These are phyloP conservation scores for Acrobasis consociella DNA, from an alignment of 2,888 invertebrate genomes.

Conservation along the genomic window DNA sequence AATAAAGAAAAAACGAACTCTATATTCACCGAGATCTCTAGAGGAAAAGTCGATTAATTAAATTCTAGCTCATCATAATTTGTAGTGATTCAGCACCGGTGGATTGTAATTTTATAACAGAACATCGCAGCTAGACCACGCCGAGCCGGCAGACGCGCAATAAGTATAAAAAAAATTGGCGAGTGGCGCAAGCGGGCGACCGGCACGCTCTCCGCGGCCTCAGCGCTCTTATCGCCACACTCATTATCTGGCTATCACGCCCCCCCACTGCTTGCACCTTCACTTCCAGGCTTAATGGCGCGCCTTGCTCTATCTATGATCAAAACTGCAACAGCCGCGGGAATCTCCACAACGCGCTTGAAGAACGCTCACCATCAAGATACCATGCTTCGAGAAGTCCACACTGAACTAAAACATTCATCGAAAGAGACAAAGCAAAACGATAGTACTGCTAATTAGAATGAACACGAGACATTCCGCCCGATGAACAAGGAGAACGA, in stretches of 20 bases:
- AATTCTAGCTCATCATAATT: neutral
- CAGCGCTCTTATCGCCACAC: slow-evolving; percentile 62
- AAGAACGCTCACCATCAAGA: slow-evolving; percentile 26
- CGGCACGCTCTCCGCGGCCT: slow-evolving; percentile 49
- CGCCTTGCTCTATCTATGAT: slow-evolving; percentile 41
- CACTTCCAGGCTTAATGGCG: slow-evolving; percentile 43
- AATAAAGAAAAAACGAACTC: neutral
- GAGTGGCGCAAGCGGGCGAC: slow-evolving; percentile 38
- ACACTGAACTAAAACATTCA: neutral
- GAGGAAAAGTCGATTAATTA: neutral
- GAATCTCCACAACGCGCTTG: slow-evolving; percentile 31
- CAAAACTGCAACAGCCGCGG: slow-evolving; percentile 37
- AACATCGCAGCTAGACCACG: slow-evolving; percentile 46
- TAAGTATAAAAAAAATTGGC: slow-evolving; percentile 45
- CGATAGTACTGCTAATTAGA: slow-evolving; percentile 41
- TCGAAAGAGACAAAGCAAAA: slow-evolving; percentile 8
- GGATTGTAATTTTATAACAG: slow-evolving; percentile 32
- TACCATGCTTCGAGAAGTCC: neutral
- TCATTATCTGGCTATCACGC: slow-evolving; percentile 71
- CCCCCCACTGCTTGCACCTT: slow-evolving; percentile 57
- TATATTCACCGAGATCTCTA: neutral
- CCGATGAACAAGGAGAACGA: slow-evolving; percentile 49
- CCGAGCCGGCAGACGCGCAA: slow-evolving; percentile 47
- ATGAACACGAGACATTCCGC: slow-evolving; percentile 46
- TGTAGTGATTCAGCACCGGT: neutral